These are phyloP conservation scores for Drosophila parvula DNA, from an alignment of 1,140 invertebrate species.

Conservation along the genomic window DNA sequence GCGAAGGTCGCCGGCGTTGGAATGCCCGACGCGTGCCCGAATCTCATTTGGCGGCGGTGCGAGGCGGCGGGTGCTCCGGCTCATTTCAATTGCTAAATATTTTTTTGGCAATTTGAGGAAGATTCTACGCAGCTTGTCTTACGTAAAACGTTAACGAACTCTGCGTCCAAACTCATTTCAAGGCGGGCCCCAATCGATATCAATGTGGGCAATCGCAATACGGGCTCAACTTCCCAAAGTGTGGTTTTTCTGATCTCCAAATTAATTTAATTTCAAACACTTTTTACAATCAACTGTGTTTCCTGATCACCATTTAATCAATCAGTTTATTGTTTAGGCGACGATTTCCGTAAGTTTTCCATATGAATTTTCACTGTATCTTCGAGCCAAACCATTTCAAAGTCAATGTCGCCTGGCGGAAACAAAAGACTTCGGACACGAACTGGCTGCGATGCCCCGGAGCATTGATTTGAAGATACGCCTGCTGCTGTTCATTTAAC, in stretches of 20 bases:
- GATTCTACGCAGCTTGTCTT: constrained; percentile 47
- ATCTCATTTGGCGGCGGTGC: constrained; percentile 31
- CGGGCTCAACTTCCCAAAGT: not conserved
- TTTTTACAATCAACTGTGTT: constrained; percentile 6
- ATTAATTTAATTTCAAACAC: not conserved
- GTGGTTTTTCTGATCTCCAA: not conserved
- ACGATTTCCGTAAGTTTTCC: constrained; percentile 47
- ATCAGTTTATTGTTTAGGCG: constrained; percentile 25
- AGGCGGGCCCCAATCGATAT: constrained; percentile 25
- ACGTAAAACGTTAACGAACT: constrained; percentile 29
- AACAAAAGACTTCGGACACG: constrained; percentile 79
- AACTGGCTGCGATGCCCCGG: constrained; percentile 48
- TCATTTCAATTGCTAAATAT: constrained; percentile 54
- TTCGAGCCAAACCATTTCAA: constrained; percentile 52
- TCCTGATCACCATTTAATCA: constrained; percentile 22
- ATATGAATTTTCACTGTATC: constrained; percentile 48
- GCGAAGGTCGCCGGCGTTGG: constrained; percentile 60
- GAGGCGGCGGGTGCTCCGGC: constrained; percentile 5
- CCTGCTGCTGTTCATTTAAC: constrained; percentile 54
- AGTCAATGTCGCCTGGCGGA: constrained; percentile 60
- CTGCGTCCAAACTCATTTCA: constrained; percentile 19
- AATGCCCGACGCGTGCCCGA: constrained; percentile 65
- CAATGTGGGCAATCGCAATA: constrained; percentile 6
- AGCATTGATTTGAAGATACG: constrained; percentile 26
- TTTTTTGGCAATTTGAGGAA: constrained; percentile 37